phyloP scores from a whole-genome alignment of 2,888 invertebrate genomes.

The Cryptocheilus praepositus region DNA sequence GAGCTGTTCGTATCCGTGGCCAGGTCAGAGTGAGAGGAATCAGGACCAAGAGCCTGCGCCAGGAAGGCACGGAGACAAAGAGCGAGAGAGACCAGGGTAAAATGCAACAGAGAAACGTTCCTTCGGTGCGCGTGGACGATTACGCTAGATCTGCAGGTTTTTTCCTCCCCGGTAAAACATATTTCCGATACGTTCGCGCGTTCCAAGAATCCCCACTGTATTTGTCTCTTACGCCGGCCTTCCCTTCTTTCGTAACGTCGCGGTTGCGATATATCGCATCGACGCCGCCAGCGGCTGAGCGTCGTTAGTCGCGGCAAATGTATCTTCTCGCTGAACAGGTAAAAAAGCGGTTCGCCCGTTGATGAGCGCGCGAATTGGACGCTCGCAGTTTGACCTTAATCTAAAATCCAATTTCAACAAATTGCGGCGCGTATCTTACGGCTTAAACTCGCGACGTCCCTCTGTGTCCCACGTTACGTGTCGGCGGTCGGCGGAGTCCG shows the following conservation, averaged over 20 bases:
- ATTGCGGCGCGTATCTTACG: not conserved
- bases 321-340: not conserved
- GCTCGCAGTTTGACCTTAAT: no score
- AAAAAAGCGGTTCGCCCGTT: no score
- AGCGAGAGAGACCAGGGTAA: no score
- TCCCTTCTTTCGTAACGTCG: not conserved
- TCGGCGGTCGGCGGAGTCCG: no score
- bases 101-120: not conserved
- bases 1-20: constrained; percentile 13
- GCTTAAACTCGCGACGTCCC: constrained; percentile 1
- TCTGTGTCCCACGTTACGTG: no score
- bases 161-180: constrained; percentile 4
- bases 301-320: constrained; percentile 1
- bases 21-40: constrained; percentile 9
- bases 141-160: constrained; percentile 18
- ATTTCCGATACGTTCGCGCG: constrained; percentile 17
- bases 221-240: not conserved
- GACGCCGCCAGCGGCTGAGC: not conserved
- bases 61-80: no score
- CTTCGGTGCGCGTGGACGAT: constrained; percentile 17
- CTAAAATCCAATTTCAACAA: no score
- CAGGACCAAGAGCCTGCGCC: no score
- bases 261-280: not conserved
- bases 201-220: constrained; percentile 18
- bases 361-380: no score